Conservation (phyloP, 2,113 vertebrate genomes). For the Mixornis gularis region DNA sequence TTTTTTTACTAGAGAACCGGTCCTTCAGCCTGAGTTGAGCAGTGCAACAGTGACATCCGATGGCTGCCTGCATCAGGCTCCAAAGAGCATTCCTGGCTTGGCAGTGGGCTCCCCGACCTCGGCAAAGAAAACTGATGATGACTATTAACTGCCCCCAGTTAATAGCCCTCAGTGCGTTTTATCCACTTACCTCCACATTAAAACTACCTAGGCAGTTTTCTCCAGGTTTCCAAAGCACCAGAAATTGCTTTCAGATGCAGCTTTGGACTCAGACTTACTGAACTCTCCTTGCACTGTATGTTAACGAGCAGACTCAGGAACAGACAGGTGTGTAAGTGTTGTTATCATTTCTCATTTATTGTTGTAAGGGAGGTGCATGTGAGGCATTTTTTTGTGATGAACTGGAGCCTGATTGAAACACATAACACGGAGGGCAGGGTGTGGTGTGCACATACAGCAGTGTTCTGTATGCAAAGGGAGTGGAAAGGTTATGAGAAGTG, state of each 20-base stretch:
- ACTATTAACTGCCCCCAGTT: not conserved
- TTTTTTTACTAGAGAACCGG: not conserved
- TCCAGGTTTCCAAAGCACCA: not conserved
- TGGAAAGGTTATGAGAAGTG: not conserved
- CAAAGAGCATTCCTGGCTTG: not conserved
- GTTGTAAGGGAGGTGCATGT: not conserved
- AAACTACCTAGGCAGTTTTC: not conserved
- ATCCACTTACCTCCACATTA: not conserved
- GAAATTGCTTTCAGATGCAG: constrained; percentile 10
- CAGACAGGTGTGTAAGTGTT: not conserved
- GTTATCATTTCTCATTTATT: not conserved
- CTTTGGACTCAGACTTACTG: not conserved
- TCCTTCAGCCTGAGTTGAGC: not conserved
- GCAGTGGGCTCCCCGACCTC: not conserved
- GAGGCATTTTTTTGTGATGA: not conserved
- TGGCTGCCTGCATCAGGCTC: constrained; percentile 28
- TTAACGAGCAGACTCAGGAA: not conserved
- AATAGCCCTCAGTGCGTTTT: not conserved
- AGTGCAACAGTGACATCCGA: constrained; percentile 75
- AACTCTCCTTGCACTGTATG: not conserved
- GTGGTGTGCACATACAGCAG: not conserved
- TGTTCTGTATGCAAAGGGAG: not conserved
- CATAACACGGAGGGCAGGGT: no score
- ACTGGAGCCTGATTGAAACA: not conserved
- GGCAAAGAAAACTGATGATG: not conserved